Evolutionary conservation across 2,797 vertebrate species (phyloP).

Genomic region (Acrocephalus scirpaceus): DNA sequence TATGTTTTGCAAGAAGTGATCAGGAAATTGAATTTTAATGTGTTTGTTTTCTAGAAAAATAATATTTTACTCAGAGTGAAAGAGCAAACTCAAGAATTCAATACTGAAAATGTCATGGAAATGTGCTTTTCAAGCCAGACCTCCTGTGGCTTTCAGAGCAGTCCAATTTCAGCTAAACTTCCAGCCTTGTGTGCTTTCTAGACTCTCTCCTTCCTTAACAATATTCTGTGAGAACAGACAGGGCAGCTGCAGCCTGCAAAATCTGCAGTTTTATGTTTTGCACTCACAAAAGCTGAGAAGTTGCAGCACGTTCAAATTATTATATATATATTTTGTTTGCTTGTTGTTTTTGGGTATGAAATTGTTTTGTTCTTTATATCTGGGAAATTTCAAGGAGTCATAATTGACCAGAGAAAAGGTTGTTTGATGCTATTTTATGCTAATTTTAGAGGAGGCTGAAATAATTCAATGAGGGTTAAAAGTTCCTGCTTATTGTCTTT

Average conservation of each 20-base stretch:
- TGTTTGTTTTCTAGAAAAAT: background rate
- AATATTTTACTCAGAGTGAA: background rate
- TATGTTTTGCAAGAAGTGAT: background rate
- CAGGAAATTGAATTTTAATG: background rate
- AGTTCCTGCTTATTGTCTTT: background rate
- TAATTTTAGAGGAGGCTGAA: background rate
- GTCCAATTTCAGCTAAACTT: background rate
- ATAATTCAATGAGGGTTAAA: background rate
- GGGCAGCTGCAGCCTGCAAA: background rate
- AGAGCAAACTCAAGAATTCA: background rate
- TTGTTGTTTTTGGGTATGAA: background rate
- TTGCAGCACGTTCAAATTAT: background rate
- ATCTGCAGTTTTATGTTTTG: background rate
- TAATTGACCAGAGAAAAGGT: background rate
- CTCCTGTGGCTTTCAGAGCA: background rate
- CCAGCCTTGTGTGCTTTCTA: background rate
- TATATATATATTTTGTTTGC: background rate
- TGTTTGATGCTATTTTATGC: background rate
- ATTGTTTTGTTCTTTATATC: background rate
- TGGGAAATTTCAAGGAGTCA: background rate
- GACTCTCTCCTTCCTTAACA: background rate
- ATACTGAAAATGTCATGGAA: background rate
- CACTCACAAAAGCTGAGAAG: background rate
- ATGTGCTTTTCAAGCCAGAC: background rate
- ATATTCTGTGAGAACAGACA: background rate